Percentiles rank a stretch among this genome's conserved stretches.
phyloP scores from a whole-genome alignment of 2,888 invertebrate species.

The Nesidiocoris tenuis region DNA sequence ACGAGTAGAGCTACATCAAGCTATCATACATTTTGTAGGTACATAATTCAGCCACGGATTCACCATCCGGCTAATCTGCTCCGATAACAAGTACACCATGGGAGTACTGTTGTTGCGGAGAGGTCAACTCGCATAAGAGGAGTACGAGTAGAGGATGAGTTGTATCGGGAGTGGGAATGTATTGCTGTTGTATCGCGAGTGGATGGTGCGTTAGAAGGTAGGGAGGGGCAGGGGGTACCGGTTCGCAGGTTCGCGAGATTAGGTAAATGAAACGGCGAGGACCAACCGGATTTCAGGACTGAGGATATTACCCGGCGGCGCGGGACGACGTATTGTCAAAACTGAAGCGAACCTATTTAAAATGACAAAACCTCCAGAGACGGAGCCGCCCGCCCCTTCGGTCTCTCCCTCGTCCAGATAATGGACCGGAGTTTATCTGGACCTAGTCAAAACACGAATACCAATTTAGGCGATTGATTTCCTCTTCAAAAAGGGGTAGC shows the following conservation, averaged over 20 bases:
- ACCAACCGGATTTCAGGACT: slow-evolving; percentile 18
- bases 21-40: background rate
- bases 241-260: background rate
- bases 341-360: slow-evolving; percentile 35
- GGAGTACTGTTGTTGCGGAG: background rate
- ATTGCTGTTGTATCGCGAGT: background rate
- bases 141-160: background rate
- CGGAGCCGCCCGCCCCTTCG: background rate
- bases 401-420: slow-evolving; percentile 15
- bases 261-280: slow-evolving; percentile 5
- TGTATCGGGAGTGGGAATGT: background rate
- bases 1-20: background rate
- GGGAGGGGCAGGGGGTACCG: background rate
- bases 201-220: background rate
- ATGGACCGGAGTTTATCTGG: slow-evolving; percentile 32
- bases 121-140: background rate
- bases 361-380: slow-evolving; percentile 36
- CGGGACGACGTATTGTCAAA: slow-evolving; percentile 31
- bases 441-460: slow-evolving; percentile 41
- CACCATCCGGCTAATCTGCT: background rate
- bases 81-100: background rate
- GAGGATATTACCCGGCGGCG: slow-evolving; percentile 13
- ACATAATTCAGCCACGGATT: background rate
- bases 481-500: slow-evolving; percentile 13
- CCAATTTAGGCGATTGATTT: slow-evolving; percentile 40